Evolutionary conservation across 1,140 invertebrate genomes (phyloP).

Genomic region (Batillaria attramentaria): DNA sequence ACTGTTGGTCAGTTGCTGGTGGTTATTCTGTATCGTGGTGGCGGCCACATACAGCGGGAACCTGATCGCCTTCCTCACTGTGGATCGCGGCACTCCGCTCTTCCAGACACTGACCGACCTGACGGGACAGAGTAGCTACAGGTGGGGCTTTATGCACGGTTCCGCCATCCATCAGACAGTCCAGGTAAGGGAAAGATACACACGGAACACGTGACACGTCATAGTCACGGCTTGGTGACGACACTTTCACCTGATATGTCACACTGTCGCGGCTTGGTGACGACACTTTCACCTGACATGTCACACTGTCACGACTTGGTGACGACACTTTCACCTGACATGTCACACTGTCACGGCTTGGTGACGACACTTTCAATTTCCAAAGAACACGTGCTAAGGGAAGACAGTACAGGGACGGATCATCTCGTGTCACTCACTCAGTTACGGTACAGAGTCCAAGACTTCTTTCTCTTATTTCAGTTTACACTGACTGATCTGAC

Average conservation of each 20-base stretch:
- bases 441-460: too few species aligned
- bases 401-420: too few species aligned
- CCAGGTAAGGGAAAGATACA: slow-evolving; percentile 26
- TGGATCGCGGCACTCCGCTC: slow-evolving; percentile 46
- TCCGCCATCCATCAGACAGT: slow-evolving; percentile 35
- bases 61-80: slow-evolving; percentile 56
- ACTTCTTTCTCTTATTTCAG: too few species aligned
- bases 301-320: too few species aligned
- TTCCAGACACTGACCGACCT: slow-evolving; percentile 55
- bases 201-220: too few species aligned
- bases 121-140: slow-evolving; percentile 41
- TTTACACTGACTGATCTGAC: too few species aligned
- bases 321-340: too few species aligned
- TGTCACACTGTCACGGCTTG: too few species aligned
- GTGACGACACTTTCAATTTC: too few species aligned
- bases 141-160: slow-evolving; percentile 45
- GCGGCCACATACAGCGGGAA: slow-evolving; percentile 57
- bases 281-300: too few species aligned
- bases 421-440: too few species aligned
- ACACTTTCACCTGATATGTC: neutral
- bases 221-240: neutral
- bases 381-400: too few species aligned
- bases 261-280: neutral
- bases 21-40: slow-evolving; percentile 53
- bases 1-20: slow-evolving; percentile 51